These are phyloP conservation scores for Forpus xanthops DNA, from an alignment of 2,797 vertebrate genomes.

Conservation along the genomic window DNA sequence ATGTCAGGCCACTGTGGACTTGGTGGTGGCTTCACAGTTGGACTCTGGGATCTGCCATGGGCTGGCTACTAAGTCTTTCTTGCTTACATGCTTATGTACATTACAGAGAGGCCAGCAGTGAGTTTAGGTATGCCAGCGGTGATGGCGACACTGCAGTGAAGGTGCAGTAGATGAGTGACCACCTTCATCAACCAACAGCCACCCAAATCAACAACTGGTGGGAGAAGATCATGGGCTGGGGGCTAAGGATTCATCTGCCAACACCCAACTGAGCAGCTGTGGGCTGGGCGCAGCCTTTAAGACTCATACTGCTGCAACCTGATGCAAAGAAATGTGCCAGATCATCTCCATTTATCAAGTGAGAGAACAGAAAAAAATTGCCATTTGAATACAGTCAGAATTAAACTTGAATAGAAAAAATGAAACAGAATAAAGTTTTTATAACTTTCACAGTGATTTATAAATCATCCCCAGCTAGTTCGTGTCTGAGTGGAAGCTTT, in stretches of 20 bases:
- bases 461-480: not conserved
- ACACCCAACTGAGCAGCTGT: not conserved
- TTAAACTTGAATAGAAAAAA: not conserved
- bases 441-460: not conserved
- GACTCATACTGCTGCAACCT: not conserved
- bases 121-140: rapidly evolving
- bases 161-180: not conserved
- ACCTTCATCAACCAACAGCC: not conserved
- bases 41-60: not conserved
- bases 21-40: not conserved
- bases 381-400: not conserved
- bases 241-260: not conserved
- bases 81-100: not conserved
- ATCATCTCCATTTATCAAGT: not conserved
- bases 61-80: not conserved
- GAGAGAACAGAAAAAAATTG: not conserved
- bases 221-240: not conserved
- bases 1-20: not conserved
- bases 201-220: not conserved
- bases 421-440: not conserved
- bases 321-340: not conserved
- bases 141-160: not conserved
- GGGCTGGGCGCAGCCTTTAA: not conserved
- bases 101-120: no score
- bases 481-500: not conserved